Evolutionary conservation across 2,888 invertebrate species (phyloP).

Genomic region (Drosophila hamatofila): DNA sequence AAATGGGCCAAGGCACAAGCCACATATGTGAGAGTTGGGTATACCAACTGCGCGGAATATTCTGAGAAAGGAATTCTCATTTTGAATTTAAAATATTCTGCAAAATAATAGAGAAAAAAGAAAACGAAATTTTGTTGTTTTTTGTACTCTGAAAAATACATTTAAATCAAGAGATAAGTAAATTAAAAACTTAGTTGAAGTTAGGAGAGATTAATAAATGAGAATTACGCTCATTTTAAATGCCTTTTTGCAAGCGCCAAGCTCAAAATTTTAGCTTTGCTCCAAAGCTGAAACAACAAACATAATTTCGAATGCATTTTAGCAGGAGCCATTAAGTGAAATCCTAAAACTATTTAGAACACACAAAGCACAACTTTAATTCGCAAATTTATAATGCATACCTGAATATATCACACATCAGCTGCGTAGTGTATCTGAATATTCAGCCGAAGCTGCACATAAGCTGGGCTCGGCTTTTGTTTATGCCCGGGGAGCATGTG

Average conservation of each 20-base stretch:
- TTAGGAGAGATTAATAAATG: background rate
- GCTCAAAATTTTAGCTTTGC: background rate
- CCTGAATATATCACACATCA: background rate
- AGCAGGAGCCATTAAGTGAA: background rate
- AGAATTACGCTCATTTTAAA: background rate
- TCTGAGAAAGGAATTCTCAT: background rate
- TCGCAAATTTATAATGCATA: background rate
- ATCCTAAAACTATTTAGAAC: background rate
- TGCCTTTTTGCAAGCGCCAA: background rate
- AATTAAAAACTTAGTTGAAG: background rate
- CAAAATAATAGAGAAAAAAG: no score
- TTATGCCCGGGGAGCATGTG: constrained; percentile 22
- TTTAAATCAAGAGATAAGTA: background rate
- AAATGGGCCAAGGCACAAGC: constrained; percentile 17
- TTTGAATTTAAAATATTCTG: background rate
- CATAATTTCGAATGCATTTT: background rate
- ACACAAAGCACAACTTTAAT: background rate
- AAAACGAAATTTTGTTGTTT: no score
- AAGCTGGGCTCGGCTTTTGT: background rate
- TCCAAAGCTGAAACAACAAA: background rate
- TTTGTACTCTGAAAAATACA: no score
- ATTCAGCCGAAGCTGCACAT: background rate
- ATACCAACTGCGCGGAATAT: background rate
- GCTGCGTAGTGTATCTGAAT: constrained; percentile 1
- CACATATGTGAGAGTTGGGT: background rate